A percentile compares a stretch with the other conserved stretches of the same genome.
Evolutionary conservation across 2,113 vertebrate genomes (phyloP).

Genomic region (Rostratula benghalensis): DNA sequence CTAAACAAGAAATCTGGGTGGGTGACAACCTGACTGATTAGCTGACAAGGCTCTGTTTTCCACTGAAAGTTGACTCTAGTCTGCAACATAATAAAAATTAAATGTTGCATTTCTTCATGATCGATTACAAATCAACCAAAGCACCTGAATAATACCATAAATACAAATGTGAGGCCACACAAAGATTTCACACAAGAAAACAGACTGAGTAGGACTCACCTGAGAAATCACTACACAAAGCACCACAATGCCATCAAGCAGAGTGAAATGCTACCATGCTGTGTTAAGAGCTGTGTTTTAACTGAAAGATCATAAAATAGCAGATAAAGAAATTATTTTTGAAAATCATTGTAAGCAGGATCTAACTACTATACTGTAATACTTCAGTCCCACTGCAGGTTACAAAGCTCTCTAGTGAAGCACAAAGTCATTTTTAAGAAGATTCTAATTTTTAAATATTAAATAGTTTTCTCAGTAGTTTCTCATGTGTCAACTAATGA

Average conservation of each 20-base stretch:
- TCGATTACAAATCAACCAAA: background rate
- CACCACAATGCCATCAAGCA: background rate
- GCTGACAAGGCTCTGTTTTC: background rate
- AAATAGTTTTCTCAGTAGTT: background rate
- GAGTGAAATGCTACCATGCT: accelerated
- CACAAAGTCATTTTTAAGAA: background rate
- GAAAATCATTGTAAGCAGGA: background rate
- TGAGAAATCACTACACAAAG: background rate
- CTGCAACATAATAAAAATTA: background rate
- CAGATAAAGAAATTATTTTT: background rate
- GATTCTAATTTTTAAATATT: background rate
- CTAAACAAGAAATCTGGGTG: background rate
- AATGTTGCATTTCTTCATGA: background rate
- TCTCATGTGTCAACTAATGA: background rate
- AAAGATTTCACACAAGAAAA: background rate
- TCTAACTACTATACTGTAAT: background rate
- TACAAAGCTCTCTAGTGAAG: background rate
- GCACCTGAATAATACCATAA: background rate
- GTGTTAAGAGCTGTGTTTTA: background rate
- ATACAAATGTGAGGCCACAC: background rate
- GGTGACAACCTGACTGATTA: background rate
- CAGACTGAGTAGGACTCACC: background rate
- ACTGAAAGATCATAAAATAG: background rate
- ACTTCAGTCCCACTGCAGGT: background rate
- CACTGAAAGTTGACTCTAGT: background rate